Percentiles rank a stretch among this genome's conserved stretches.
phyloP scores from a whole-genome alignment of 2,888 invertebrate genomes.

The Nemoura dubitans region DNA sequence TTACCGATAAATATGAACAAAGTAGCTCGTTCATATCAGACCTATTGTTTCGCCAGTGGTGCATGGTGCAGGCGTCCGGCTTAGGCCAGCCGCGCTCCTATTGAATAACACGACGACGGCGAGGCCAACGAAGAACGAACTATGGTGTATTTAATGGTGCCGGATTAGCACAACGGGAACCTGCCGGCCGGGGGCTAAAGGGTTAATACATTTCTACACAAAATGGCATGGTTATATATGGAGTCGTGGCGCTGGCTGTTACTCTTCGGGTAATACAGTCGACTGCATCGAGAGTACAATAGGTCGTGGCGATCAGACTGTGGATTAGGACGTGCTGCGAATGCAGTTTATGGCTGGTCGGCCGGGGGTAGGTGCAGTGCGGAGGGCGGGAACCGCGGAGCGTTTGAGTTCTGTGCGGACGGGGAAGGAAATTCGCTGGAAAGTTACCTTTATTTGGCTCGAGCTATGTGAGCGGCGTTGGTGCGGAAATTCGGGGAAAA shows the following conservation, averaged over 20 bases:
- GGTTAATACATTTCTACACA: slow-evolving; percentile 12
- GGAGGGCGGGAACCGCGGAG: too few species aligned
- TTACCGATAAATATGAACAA: neutral
- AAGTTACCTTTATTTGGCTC: too few species aligned
- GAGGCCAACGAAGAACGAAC: neutral
- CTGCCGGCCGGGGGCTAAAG: neutral
- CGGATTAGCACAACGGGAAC: neutral
- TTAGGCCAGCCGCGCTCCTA: neutral
- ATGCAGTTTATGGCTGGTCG: neutral
- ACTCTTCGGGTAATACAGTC: neutral
- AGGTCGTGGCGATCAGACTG: neutral
- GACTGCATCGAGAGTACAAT: neutral
- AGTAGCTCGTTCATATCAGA: neutral
- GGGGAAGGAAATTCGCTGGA: neutral
- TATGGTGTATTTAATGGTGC: neutral
- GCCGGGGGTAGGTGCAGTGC: neutral
- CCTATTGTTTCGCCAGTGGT: neutral
- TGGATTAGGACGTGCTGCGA: neutral
- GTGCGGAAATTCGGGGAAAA: neutral
- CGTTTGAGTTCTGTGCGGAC: neutral
- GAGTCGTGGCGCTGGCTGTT: neutral
- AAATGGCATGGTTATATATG: neutral
- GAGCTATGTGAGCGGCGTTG: too few species aligned
- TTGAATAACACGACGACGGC: neutral
- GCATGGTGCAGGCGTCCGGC: neutral